Percentiles rank a stretch among this genome's conserved stretches.
These are phyloP conservation scores for mouse (Mus musculus) DNA, from an alignment of 2,113 vertebrate genomes.

Conservation along the genomic window DNA sequence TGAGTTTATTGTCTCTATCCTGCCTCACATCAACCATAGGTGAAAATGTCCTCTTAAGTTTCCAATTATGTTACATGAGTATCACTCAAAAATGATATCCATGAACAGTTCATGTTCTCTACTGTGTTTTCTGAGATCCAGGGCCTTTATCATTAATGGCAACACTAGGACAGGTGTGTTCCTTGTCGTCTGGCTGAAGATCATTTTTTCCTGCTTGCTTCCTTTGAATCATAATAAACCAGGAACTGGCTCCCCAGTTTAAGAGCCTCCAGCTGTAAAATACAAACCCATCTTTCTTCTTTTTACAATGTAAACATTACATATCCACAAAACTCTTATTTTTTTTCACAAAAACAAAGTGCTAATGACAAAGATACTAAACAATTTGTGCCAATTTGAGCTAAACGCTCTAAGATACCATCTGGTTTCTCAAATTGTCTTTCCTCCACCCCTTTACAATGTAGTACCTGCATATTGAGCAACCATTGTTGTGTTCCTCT, in stretches of 20 bases:
- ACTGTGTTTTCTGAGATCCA: background rate
- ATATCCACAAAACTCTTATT: background rate
- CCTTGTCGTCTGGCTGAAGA: accelerated
- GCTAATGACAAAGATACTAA: background rate
- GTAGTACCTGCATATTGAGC: background rate
- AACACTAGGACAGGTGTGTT: background rate
- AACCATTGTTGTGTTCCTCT: background rate
- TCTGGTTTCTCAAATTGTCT: background rate
- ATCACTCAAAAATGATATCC: background rate
- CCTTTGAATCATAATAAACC: accelerated
- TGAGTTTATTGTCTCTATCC: background rate
- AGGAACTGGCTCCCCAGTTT: accelerated
- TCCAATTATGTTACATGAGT: background rate
- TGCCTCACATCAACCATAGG: background rate
- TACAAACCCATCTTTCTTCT: background rate
- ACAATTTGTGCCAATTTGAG: background rate
- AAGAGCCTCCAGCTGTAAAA: background rate
- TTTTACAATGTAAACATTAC: background rate
- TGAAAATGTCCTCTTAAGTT: background rate
- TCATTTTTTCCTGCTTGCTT: background rate
- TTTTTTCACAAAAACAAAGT: background rate
- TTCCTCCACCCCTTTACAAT: background rate
- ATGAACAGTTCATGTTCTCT: background rate
- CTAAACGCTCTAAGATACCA: background rate
- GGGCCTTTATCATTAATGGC: background rate